phyloP scores from a whole-genome alignment of 1,140 invertebrate genomes.

The Bombus polaris region DNA sequence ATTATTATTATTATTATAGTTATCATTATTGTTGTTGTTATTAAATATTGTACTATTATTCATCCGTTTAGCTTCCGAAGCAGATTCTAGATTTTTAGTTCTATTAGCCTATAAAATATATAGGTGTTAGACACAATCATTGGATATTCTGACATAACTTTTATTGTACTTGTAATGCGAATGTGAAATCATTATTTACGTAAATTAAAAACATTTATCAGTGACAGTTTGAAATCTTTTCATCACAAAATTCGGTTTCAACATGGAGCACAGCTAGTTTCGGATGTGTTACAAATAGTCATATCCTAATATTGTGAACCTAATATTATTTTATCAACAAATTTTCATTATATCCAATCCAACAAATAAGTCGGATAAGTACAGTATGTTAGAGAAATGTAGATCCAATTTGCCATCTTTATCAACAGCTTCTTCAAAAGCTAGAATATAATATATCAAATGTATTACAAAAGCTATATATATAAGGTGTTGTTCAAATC shows the following conservation, averaged over 20 bases:
- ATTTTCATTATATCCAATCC: conserved; percentile 1
- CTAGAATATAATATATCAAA: conserved; percentile 16
- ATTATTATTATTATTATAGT: conserved; percentile 15
- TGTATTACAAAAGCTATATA: conserved; percentile 9
- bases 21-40: not conserved
- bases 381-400: conserved; percentile 11
- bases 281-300: no score
- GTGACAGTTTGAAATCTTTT: not conserved
- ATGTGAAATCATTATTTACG: conserved; percentile 4
- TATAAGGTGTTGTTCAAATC: not conserved
- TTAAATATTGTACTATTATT: conserved; percentile 54
- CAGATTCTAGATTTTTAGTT: conserved; percentile 63
- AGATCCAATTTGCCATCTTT: conserved; percentile 14
- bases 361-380: conserved; percentile 16
- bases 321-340: not conserved
- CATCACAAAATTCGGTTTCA: not conserved
- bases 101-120: conserved; percentile 71
- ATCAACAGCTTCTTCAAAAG: conserved; percentile 11
- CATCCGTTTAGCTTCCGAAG: conserved; percentile 50
- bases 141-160: not conserved
- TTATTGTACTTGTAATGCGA: conserved; percentile 6
- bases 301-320: not conserved
- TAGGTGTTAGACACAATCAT: conserved; percentile 31
- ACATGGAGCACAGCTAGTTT: not conserved
- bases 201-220: not conserved